phyloP scores from a whole-genome alignment of 23 tunicate genomes.

The Halocynthia aurantium region DNA sequence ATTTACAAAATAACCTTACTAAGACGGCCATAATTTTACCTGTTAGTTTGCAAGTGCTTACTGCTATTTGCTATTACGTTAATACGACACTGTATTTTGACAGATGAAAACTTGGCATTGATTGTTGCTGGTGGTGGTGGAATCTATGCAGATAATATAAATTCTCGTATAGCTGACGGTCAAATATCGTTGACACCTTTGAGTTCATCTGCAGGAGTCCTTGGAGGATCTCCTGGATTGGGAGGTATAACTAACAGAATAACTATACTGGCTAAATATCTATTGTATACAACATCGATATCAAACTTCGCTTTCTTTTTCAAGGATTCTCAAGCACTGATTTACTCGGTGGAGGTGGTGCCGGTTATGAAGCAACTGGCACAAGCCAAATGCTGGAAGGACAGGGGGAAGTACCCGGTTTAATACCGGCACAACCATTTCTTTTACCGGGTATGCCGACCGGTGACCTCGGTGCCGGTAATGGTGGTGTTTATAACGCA shows the following conservation, averaged over 20 bases:
- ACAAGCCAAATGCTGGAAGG: neutral
- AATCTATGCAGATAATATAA: too few species aligned
- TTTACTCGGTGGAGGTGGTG: conserved; percentile 19
- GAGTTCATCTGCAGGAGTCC: too few species aligned
- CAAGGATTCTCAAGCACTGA: conserved; percentile 3
- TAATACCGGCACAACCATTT: conserved; percentile 15
- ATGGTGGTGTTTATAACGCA: neutral
- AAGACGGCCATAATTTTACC: too few species aligned
- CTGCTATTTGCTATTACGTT: too few species aligned
- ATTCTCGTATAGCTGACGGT: too few species aligned
- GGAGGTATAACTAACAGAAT: conserved; percentile 8
- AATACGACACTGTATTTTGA: too few species aligned
- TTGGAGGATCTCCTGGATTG: conserved; percentile 2
- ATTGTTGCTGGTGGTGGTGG: conserved; percentile 17
- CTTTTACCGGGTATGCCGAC: neutral
- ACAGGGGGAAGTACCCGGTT: neutral
- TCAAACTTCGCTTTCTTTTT: neutral
- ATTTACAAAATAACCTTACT: too few species aligned
- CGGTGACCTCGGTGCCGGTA: neutral
- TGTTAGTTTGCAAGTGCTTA: too few species aligned
- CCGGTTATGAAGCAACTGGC: conserved; percentile 10
- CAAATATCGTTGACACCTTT: too few species aligned
- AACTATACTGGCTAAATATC: neutral
- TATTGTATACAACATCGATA: neutral
- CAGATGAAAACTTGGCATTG: neutral